These are phyloP conservation scores for Scaptomyza pallida DNA, from an alignment of 1,140 invertebrate genomes.

Conservation along the genomic window DNA sequence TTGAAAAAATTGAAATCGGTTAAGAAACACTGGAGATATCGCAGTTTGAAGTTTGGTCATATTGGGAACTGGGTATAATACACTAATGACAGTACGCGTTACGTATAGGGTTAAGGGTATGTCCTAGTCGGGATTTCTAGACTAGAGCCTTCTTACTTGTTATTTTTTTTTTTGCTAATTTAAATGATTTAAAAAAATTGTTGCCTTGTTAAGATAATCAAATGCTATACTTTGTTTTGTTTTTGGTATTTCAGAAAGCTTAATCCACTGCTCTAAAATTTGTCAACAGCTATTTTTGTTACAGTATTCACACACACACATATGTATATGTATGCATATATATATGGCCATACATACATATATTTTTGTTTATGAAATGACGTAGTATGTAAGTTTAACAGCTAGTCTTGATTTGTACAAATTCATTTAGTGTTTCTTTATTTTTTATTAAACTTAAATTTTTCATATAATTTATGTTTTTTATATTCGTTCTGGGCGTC, in stretches of 20 bases:
- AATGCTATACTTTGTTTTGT: constrained; percentile 24
- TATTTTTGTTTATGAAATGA: constrained; percentile 47
- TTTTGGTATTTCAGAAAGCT: constrained; percentile 36
- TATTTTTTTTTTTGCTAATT: constrained; percentile 38
- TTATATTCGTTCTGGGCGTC: constrained; percentile 58
- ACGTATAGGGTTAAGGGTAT: too few species aligned
- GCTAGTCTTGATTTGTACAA: constrained; percentile 76
- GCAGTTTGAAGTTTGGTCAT: too few species aligned
- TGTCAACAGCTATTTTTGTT: constrained; percentile 45
- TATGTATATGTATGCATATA: constrained; percentile 28
- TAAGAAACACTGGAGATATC: too few species aligned
- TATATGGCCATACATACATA: constrained; percentile 35
- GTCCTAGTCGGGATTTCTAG: too few species aligned
- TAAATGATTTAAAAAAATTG: constrained; percentile 45
- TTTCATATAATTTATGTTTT: constrained; percentile 25
- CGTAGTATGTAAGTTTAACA: constrained; percentile 62
- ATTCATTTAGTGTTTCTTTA: constrained; percentile 55
- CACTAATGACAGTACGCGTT: too few species aligned
- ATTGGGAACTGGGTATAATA: too few species aligned
- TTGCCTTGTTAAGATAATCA: constrained; percentile 28
- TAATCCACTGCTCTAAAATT: constrained; percentile 27
- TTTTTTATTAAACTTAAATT: constrained; percentile 24
- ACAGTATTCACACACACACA: constrained; percentile 26
- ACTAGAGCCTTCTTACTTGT: too few species aligned
- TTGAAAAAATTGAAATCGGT: too few species aligned